Evolutionary conservation across 2,797 vertebrate species (phyloP).

Genomic region (Steatocranus sp.): DNA sequence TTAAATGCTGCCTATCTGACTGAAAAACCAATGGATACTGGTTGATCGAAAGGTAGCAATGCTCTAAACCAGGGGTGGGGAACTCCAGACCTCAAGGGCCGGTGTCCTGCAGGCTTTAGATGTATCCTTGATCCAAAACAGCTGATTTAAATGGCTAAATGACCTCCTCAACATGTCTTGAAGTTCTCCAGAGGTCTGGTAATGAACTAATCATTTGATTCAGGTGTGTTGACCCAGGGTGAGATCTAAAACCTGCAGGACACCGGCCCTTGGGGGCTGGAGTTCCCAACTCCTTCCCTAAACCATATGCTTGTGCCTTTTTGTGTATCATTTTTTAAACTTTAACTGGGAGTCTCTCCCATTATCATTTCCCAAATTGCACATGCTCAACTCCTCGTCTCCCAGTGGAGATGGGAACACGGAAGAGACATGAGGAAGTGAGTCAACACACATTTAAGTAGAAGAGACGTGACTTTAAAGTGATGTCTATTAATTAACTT

Average conservation of each 20-base stretch:
- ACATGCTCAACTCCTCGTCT: not conserved
- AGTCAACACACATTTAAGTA: fast-evolving
- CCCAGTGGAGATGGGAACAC: fast-evolving
- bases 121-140: not conserved
- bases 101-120: not conserved
- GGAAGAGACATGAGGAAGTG: not conserved
- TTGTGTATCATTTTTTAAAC: fast-evolving
- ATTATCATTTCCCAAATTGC: not conserved
- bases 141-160: not conserved
- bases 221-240: not conserved
- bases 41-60: not conserved
- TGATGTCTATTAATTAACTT: fast-evolving
- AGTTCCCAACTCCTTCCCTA: fast-evolving
- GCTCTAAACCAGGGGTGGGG: not conserved
- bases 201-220: not conserved
- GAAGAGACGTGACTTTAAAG: fast-evolving
- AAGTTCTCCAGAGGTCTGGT: fast-evolving
- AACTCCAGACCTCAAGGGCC: not conserved
- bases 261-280: fast-evolving
- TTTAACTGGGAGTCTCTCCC: fast-evolving
- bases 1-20: too few species aligned
- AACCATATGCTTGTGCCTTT: fast-evolving
- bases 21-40: not conserved
- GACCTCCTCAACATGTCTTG: fast-evolving
- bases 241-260: not conserved